Conservation (phyloP, 2,113 vertebrate genomes). For the Cisticola juncidis region DNA sequence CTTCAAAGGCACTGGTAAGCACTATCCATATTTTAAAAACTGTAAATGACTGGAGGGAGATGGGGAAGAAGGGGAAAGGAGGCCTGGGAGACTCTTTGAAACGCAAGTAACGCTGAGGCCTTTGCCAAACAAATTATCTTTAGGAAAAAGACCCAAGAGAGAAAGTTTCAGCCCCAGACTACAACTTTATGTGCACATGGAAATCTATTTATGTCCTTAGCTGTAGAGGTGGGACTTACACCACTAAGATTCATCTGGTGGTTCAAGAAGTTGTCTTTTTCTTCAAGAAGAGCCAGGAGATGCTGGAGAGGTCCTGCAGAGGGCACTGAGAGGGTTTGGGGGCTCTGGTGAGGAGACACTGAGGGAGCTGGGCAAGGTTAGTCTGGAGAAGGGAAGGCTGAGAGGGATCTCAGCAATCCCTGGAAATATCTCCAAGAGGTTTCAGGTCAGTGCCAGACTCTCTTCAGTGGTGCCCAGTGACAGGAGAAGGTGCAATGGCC, state of each 20-base stretch:
- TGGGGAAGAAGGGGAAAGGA: not conserved
- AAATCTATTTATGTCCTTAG: not conserved
- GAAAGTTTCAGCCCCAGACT: not conserved
- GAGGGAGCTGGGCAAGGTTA: accelerated
- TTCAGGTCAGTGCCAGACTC: not conserved
- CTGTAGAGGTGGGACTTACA: not conserved
- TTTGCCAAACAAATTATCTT: not conserved
- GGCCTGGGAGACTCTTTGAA: not conserved
- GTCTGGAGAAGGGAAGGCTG: not conserved
- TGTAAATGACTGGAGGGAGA: not conserved
- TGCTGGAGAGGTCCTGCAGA: not conserved
- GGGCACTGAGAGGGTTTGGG: not conserved
- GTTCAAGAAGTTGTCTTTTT: not conserved
- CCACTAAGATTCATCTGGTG: accelerated
- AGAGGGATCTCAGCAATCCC: not conserved
- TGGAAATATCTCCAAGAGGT: not conserved
- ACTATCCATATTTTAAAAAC: accelerated
- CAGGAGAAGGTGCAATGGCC: not conserved
- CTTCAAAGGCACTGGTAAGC: not conserved
- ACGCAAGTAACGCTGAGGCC: not conserved
- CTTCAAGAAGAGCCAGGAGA: not conserved
- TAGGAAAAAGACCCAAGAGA: not conserved
- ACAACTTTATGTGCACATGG: not conserved
- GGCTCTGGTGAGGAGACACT: not conserved
- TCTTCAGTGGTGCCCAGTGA: not conserved